Evolutionary conservation across 2,888 invertebrate species (phyloP).

Genomic region (Muscina levida): DNA sequence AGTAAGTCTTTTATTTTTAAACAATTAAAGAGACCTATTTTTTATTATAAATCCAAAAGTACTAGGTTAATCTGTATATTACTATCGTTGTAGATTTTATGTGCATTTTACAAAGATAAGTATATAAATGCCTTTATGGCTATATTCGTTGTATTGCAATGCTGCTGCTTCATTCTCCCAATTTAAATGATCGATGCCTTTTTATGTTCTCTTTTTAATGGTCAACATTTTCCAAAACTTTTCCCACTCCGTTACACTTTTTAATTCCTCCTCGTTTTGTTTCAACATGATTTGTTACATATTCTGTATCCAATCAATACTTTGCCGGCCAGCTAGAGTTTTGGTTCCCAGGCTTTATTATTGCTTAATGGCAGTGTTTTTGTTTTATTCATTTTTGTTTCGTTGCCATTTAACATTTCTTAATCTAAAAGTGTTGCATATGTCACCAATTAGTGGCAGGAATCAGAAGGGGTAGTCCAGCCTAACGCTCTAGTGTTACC

Average conservation of each 20-base stretch:
- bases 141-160: too few species aligned
- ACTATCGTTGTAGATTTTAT: too few species aligned
- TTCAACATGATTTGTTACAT: slow-evolving; percentile 21
- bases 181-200: too few species aligned
- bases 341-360: slow-evolving; percentile 48
- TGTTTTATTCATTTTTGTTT: slow-evolving; percentile 6
- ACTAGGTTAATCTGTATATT: too few species aligned
- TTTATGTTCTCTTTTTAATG: too few species aligned
- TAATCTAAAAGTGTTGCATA: slow-evolving; percentile 46
- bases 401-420: slow-evolving; percentile 11
- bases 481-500: neutral
- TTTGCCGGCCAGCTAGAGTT: neutral
- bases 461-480: neutral
- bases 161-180: too few species aligned
- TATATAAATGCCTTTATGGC: too few species aligned
- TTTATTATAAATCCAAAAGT: too few species aligned
- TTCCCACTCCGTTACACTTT: neutral
- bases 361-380: neutral
- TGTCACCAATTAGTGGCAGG: slow-evolving; percentile 42
- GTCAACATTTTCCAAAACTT: too few species aligned
- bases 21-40: too few species aligned
- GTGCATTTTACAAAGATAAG: too few species aligned
- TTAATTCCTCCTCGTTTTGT: neutral
- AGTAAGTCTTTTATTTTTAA: too few species aligned
- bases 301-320: slow-evolving; percentile 34